A percentile compares a stretch with the other conserved stretches of the same genome.
Evolutionary conservation across 2,113 vertebrate species (phyloP).

Genomic region (Machaerirhynchus nigripectus): DNA sequence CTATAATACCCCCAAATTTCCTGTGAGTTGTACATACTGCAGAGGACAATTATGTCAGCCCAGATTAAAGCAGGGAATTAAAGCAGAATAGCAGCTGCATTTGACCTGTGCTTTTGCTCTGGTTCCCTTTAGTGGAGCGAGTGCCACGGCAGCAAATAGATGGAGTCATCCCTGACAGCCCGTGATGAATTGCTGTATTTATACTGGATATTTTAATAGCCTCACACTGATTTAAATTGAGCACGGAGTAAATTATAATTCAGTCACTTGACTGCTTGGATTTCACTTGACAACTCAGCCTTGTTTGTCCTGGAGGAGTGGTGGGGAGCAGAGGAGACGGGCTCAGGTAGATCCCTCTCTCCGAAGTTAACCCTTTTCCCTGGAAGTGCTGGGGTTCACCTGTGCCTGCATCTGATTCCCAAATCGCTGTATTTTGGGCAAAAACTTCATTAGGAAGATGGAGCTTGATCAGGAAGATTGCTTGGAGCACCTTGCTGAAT

Average conservation of each 20-base stretch:
- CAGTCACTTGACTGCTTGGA: conserved; percentile 86
- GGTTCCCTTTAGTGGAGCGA: conserved; percentile 68
- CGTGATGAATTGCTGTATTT: conserved; percentile 96
- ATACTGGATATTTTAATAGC: conserved; percentile 93
- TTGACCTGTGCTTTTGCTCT: conserved; percentile 86
- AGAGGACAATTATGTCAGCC: conserved; percentile 78
- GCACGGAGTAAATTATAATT: conserved; percentile 92
- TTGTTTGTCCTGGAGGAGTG: conserved; percentile 75
- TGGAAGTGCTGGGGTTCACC: background rate
- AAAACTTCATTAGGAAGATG: too few species aligned
- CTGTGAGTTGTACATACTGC: conserved; percentile 73
- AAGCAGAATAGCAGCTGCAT: conserved; percentile 82
- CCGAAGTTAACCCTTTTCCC: conserved; percentile 55
- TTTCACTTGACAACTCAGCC: conserved; percentile 81
- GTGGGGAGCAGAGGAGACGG: conserved; percentile 33
- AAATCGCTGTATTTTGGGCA: background rate
- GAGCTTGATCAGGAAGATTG: background rate
- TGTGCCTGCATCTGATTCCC: background rate
- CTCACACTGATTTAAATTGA: conserved; percentile 93
- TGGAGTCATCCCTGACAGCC: conserved; percentile 83
- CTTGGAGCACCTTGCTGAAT: background rate
- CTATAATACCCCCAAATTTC: conserved; percentile 71
- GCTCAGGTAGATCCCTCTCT: conserved; percentile 48
- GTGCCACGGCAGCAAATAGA: conserved; percentile 79
- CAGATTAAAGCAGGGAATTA: conserved; percentile 84